A percentile compares a stretch with the other conserved stretches of the same genome.
Evolutionary conservation across 2,797 vertebrate species (phyloP).

Genomic region (Mormyrus hasselquistii): DNA sequence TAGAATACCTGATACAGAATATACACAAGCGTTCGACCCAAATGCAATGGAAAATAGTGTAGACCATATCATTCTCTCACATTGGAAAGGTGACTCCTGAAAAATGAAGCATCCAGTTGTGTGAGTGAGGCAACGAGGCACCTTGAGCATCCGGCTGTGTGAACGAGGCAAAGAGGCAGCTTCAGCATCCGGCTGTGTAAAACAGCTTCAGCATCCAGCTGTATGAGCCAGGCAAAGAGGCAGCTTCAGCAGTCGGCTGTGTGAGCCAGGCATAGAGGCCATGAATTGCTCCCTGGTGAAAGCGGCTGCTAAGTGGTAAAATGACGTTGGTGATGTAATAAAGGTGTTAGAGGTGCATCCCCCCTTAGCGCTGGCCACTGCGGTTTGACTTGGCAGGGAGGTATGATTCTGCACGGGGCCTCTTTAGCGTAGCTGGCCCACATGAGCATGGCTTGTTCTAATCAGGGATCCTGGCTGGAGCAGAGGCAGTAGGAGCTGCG

Average conservation of each 20-base stretch:
- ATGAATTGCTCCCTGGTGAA: not conserved
- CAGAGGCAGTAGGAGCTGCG: conserved; percentile 63
- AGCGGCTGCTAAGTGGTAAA: not conserved
- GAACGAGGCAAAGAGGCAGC: not conserved
- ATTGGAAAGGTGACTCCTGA: not conserved
- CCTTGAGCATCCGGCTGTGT: not conserved
- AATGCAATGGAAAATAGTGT: not conserved
- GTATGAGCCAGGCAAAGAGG: not conserved
- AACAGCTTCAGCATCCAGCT: not conserved
- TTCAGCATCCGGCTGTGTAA: not conserved
- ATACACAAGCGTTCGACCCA: not conserved
- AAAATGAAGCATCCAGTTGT: not conserved
- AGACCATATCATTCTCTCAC: not conserved
- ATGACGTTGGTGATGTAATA: not conserved
- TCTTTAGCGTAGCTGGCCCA: conserved; percentile 69
- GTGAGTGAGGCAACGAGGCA: not conserved
- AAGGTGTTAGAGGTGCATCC: not conserved
- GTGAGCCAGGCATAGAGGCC: not conserved
- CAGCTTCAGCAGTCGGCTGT: not conserved
- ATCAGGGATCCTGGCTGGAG: conserved; percentile 71
- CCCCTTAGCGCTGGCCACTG: conserved; percentile 21
- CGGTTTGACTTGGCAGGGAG: conserved; percentile 58
- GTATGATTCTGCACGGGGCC: conserved; percentile 64
- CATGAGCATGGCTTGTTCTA: conserved; percentile 75
- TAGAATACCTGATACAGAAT: not conserved